Evolutionary conservation across 1,140 invertebrate species (phyloP).

Genomic region (Bombus waltoni): DNA sequence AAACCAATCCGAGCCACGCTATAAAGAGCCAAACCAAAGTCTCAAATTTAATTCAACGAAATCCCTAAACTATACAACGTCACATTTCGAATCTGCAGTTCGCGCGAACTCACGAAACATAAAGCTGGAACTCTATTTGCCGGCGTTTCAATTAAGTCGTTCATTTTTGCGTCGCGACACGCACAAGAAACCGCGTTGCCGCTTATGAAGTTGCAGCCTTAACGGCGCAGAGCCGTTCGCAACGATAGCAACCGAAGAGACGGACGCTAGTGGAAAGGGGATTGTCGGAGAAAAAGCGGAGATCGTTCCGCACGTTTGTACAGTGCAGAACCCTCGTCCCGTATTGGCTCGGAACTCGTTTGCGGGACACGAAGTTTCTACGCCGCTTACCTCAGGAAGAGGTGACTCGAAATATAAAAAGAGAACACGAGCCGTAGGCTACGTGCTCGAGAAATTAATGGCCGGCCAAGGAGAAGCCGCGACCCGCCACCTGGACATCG

Average conservation of each 20-base stretch:
- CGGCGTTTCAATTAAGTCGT: conserved; percentile 18
- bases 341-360: conserved; percentile 52
- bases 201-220: conserved; percentile 35
- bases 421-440: background rate
- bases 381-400: conserved; percentile 34
- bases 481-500: background rate
- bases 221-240: background rate
- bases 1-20: background rate
- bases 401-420: conserved; percentile 30
- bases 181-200: conserved; percentile 5
- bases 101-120: too few species aligned
- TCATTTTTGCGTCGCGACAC: conserved; percentile 3
- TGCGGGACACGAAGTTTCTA: conserved; percentile 50
- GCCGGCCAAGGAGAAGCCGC: background rate
- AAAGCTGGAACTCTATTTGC: background rate
- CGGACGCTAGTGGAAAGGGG: background rate
- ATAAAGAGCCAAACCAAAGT: background rate
- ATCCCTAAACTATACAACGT: too few species aligned
- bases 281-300: background rate
- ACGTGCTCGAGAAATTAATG: conserved; percentile 50
- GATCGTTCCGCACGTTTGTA: conserved; percentile 44
- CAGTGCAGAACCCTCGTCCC: background rate
- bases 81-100: background rate
- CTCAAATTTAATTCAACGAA: background rate
- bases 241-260: background rate